phyloP scores from a whole-genome alignment of 2,113 vertebrate genomes.

The Campylorhamphus procurvoides region DNA sequence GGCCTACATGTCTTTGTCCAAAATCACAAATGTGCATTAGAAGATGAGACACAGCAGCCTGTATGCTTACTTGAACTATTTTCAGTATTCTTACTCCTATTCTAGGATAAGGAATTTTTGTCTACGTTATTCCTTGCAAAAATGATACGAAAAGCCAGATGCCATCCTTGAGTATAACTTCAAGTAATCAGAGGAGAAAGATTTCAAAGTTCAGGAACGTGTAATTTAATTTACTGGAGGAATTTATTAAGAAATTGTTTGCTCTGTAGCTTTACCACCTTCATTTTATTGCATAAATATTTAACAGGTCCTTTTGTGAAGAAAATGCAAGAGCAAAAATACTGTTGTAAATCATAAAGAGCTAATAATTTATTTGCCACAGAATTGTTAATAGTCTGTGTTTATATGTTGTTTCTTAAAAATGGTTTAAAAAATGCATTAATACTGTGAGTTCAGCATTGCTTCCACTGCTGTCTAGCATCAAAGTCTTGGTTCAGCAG shows the following conservation, averaged over 20 bases:
- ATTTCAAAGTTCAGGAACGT: background rate
- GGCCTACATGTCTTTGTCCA: background rate
- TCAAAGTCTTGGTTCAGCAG: background rate
- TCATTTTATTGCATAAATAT: background rate
- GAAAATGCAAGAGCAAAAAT: background rate
- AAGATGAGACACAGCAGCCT: background rate
- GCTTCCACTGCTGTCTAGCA: background rate
- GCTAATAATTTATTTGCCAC: background rate
- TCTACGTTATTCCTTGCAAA: background rate
- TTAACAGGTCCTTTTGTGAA: background rate
- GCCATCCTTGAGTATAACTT: background rate
- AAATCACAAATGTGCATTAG: background rate
- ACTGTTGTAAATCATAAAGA: background rate
- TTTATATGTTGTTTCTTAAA: fast-evolving
- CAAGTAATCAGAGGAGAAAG: background rate
- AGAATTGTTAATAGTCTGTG: background rate
- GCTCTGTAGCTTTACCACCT: background rate
- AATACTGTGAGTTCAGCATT: background rate
- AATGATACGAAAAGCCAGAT: background rate
- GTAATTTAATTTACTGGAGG: background rate
- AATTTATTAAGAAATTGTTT: background rate
- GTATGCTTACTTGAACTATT: background rate
- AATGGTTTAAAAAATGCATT: background rate
- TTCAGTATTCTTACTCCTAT: background rate
- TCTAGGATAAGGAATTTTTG: background rate